Evolutionary conservation across 2,797 vertebrate genomes (phyloP), one percentile per base, ranked within the genome.

Genomic region (Megalops cyprinoides): DNA sequence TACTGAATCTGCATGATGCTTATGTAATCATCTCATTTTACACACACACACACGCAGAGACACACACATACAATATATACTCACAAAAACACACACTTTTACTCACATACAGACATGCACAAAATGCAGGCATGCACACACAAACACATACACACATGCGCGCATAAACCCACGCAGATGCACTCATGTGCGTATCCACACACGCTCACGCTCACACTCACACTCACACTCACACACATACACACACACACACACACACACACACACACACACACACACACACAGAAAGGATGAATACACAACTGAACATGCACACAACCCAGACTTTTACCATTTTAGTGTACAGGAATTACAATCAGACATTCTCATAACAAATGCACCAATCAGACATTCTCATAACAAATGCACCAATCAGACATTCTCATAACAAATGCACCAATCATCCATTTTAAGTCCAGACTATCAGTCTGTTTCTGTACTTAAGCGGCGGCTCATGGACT

Each of bases 381-480:
- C n/a, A n/a, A 46, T 42, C 46, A 25, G n/a, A 73, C 44, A 20
- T 44, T 10, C 39, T 37, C n/a, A n/a, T n/a, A n/a, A n/a, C n/a
- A n/a, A n/a, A n/a, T n/a, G n/a, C n/a, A n/a, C n/a, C 42, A 73
- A n/a, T 73, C 6, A 12, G n/a, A 73, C 44, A 20, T 44, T 10
- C 39, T 37, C n/a, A n/a, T n/a, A n/a, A n/a, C n/a, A n/a, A n/a
- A n/a, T n/a, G n/a, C n/a, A n/a, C n/a, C n/a, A n/a, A 46, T 42
- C 46, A 25, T 80, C 34, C 69, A 74, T 4, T 28, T 46, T 49
- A 28, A 28, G n/a, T 80, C 60, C 67, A 46, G 34, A 23, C 78
- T 15, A 5, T 79, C 48, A 0, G 7, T n/a, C 74, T 23, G 18
- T 76, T 53, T 39, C 51, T 42, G 14, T 56, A 14, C 10, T 77